Conservation (phyloP, 1,140 invertebrate species). For the Trichogramma pretiosum region DNA sequence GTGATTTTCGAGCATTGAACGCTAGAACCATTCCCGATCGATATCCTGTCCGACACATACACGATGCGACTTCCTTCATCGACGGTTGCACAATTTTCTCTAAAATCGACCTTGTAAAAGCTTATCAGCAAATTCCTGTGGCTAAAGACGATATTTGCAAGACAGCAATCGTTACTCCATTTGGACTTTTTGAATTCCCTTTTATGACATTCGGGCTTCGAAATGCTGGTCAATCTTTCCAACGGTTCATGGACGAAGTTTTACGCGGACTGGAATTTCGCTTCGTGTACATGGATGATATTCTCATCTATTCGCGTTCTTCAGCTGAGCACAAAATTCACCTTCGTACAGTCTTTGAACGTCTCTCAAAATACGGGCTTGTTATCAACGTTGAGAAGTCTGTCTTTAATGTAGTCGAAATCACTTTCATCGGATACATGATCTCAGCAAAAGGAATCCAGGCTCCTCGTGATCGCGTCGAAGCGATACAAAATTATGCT, state of each 20-base stretch:
- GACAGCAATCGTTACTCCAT: constrained; percentile 15
- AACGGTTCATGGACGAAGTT: constrained; percentile 25
- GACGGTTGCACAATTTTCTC: too few species aligned
- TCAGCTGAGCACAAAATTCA: background rate
- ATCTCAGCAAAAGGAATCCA: background rate
- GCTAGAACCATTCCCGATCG: background rate
- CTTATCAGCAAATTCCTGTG: too few species aligned
- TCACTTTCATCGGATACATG: background rate
- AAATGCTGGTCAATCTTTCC: constrained; percentile 25
- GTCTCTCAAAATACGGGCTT: background rate
- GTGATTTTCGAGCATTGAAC: background rate
- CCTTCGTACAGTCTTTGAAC: background rate
- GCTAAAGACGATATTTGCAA: too few species aligned
- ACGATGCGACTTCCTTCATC: too few species aligned
- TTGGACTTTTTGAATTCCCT: constrained; percentile 22
- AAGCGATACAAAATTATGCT: background rate
- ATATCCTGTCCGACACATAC: background rate
- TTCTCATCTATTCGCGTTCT: too few species aligned
- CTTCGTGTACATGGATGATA: constrained; percentile 28
- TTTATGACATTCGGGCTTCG: constrained; percentile 31
- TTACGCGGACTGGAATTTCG: constrained; percentile 24
- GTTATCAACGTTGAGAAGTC: background rate
- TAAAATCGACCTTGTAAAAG: too few species aligned
- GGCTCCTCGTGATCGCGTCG: background rate
- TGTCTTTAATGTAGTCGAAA: background rate